Evolutionary conservation across 2,113 vertebrate species (phyloP).

Genomic region (Prochilodus magdalenae): DNA sequence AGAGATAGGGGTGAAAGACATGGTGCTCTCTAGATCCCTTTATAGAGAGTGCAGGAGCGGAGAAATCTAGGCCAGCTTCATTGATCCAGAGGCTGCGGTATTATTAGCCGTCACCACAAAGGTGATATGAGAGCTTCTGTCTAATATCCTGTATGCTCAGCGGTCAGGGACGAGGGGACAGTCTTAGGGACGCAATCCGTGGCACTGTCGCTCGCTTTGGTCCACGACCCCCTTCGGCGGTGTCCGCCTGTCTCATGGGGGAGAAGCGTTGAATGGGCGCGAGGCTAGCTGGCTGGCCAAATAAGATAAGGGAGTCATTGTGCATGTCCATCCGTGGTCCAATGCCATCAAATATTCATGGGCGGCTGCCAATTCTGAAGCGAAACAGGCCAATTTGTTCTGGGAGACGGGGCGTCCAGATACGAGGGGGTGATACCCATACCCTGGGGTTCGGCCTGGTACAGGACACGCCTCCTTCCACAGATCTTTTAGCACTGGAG

Average conservation of each 20-base stretch:
- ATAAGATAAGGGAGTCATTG: conserved; percentile 81
- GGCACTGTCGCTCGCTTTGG: conserved; percentile 16
- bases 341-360: conserved; percentile 81
- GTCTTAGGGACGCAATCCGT: conserved; percentile 39
- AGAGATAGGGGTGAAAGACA: conserved; percentile 8
- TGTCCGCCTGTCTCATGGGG: conserved; percentile 18
- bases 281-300: conserved; percentile 73
- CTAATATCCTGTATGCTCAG: conserved; percentile 71
- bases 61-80: conserved; percentile 78
- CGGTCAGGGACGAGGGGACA: conserved; percentile 61
- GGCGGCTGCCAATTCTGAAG: conserved; percentile 75
- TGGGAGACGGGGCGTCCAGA: conserved; percentile 76
- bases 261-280: conserved; percentile 18
- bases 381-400: conserved; percentile 81
- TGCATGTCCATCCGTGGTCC: conserved; percentile 61
- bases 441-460: conserved; percentile 57
- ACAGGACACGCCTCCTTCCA: conserved; percentile 2
- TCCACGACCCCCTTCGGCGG: conserved; percentile 26
- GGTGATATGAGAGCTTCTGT: conserved; percentile 76
- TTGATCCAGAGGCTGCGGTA: conserved; percentile 79
- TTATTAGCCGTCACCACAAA: conserved; percentile 75
- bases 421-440: conserved; percentile 69
- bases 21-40: conserved; percentile 76
- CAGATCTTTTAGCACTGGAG: conserved; percentile 57
- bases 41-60: conserved; percentile 73